Percentiles rank a stretch among this genome's conserved stretches.
These are phyloP conservation scores for Sternotherus odoratus DNA, from an alignment of 2,797 vertebrate genomes.

Conservation along the genomic window DNA sequence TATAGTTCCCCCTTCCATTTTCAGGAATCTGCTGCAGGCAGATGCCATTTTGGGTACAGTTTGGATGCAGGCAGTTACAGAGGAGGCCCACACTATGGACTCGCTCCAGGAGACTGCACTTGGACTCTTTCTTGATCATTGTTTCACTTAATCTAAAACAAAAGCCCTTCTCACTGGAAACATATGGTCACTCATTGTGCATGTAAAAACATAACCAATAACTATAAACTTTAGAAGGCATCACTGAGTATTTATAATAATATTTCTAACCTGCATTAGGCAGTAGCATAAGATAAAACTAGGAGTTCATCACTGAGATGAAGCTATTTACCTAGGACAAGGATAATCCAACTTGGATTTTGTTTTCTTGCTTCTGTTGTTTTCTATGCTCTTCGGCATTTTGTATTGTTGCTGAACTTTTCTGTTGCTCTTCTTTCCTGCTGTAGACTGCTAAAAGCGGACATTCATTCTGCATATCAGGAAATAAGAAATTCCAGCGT, in stretches of 20 bases:
- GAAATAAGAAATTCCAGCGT: not conserved
- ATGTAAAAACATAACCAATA: not conserved
- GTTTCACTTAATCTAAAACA: not conserved
- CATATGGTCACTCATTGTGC: not conserved
- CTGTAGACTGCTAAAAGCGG: too few relatives aligned
- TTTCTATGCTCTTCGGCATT: fast-evolving
- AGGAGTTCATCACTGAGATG: not conserved
- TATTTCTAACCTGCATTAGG: not conserved
- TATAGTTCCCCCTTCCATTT: not conserved
- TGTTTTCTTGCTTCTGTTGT: not conserved
- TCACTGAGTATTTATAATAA: not conserved
- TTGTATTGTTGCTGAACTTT: not conserved
- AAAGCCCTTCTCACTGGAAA: not conserved
- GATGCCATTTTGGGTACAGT: not conserved
- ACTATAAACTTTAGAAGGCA: not conserved
- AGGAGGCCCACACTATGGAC: not conserved
- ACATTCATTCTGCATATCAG: too few relatives aligned
- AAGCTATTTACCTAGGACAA: not conserved
- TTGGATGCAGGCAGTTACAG: not conserved
- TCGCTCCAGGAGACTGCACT: not conserved
- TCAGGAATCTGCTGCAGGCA: not conserved
- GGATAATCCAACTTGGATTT: not conserved
- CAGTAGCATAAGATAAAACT: not conserved
- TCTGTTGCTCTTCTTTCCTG: not conserved
- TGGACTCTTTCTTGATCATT: not conserved